Evolutionary conservation across 1,140 invertebrate species (phyloP).

Genomic region (Drosophila tropicalis): DNA sequence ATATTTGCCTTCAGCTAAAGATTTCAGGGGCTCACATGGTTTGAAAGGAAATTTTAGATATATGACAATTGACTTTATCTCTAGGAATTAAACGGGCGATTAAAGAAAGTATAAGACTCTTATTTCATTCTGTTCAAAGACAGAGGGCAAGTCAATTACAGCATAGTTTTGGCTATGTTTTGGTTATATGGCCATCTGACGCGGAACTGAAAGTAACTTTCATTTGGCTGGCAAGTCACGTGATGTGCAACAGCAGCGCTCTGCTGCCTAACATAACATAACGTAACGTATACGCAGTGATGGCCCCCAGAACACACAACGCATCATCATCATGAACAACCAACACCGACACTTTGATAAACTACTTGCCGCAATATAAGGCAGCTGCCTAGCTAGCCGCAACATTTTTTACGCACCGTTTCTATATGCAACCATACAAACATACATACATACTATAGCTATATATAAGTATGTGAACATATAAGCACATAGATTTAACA

Average conservation of each 20-base stretch:
- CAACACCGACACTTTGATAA: conserved; percentile 58
- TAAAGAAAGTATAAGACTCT: neutral
- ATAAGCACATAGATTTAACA: conserved; percentile 25
- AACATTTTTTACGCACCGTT: conserved; percentile 43
- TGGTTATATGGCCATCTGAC: conserved; percentile 50
- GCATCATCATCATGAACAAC: neutral
- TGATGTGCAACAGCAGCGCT: conserved; percentile 64
- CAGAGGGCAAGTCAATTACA: conserved; percentile 59
- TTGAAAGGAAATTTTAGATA: too few species aligned
- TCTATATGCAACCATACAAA: neutral
- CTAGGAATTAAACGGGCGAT: too few species aligned
- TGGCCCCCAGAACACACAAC: conserved; percentile 21
- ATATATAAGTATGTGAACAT: neutral
- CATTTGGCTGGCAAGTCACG: conserved; percentile 69
- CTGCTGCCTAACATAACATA: conserved; percentile 17
- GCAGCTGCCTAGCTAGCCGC: conserved; percentile 39
- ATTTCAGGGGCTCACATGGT: too few species aligned
- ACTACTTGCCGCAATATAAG: conserved; percentile 61
- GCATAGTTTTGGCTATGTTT: conserved; percentile 35
- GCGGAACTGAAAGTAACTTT: conserved; percentile 38
- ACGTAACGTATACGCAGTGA: conserved; percentile 39
- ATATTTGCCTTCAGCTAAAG: too few species aligned
- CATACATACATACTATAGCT: neutral
- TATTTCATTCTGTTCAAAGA: neutral
- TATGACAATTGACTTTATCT: too few species aligned